Percentiles rank a stretch among this genome's conserved stretches.
Conservation (phyloP, 2,797 vertebrate species). For the Takifugu ocellatus region DNA sequence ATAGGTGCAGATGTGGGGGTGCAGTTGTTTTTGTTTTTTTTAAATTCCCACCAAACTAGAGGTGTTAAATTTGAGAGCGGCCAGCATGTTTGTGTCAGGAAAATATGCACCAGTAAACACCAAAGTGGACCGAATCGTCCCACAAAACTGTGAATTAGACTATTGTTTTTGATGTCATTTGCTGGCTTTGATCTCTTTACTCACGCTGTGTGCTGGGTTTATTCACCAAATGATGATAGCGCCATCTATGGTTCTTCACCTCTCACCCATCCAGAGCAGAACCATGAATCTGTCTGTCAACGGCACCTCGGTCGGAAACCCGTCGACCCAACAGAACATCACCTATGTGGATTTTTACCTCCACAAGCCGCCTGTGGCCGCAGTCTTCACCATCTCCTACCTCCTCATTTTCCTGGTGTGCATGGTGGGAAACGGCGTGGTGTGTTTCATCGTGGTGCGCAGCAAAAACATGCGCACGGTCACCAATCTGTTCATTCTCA, state of each 20-base stretch:
- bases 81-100: not conserved
- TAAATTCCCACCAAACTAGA: too few species aligned
- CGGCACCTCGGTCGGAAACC: constrained; percentile 38
- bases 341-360: constrained; percentile 89
- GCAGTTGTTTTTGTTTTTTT: too few species aligned
- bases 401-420: constrained; percentile 90
- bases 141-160: constrained; percentile 5
- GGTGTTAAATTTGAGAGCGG: not conserved
- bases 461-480: constrained; percentile 86
- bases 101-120: constrained; percentile 8
- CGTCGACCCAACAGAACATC: constrained; percentile 63
- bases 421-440: constrained; percentile 85
- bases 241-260: not conserved
- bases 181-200: constrained; percentile 20
- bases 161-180: constrained; percentile 30
- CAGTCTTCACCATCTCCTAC: constrained; percentile 85
- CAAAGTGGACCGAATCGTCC: constrained; percentile 24
- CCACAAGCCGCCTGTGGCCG: constrained; percentile 80
- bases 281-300: constrained; percentile 57
- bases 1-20: too few species aligned
- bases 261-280: constrained; percentile 20
- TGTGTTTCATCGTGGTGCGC: constrained; percentile 84
- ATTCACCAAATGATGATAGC: not conserved
- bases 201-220: not conserved
- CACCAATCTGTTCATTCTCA: constrained; percentile 92